Base-by-base conservation (phyloP, 1,140 invertebrate species). In the Hylaeus volcanicus region DNA sequence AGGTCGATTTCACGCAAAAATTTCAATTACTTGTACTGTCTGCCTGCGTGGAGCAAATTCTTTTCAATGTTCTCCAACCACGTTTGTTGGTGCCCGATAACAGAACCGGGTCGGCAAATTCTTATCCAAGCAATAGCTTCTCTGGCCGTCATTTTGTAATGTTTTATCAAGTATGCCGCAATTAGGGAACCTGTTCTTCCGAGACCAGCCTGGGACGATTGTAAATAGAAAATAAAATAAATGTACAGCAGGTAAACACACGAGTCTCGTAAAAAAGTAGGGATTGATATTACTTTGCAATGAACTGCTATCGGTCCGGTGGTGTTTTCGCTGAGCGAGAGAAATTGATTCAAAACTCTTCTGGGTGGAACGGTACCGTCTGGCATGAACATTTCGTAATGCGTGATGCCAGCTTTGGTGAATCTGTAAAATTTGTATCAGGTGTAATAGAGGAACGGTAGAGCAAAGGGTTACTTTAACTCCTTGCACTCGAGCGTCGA, bases 111-210 rank as follows among this genome's bases (percentile, higher is more conserved):
- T 58, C 97, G 94, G 91, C 97, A 97, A 69, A 98, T 96, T 88
- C 97, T 93, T 70, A 96, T 92, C 97, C 97, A 98, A 5, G 96
- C 97, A 88, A 98, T 97, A n/a, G 95, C 94, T 92, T 98, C 97
- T 74, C 94, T 94, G 3, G 97, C 97, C n/a, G 96, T 95, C 91
- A 98, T 96, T 81, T 93, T 91, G 91, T 96, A 98, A 91, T 98
- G 96, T 89, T 98, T 98, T 94, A 98, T 97, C 73, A 98, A 94
- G 89, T 97, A 98, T 80, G 96, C 96, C 3, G 95, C 96, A 84
- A 98, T 98, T 45, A 98, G 91, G 15, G 96, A 96, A 9, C 97
- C 97, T 9, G 97, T 98, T 79, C 97, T 92, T 11, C 97, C 97
- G 26, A 98, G 93, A 63, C 97, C 97, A 90, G 97, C 97, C 97